A percentile compares a stretch with the other conserved stretches of the same genome.
phyloP scores from a whole-genome alignment of 2,888 invertebrate species.

The Acanthosepion lycidas region DNA sequence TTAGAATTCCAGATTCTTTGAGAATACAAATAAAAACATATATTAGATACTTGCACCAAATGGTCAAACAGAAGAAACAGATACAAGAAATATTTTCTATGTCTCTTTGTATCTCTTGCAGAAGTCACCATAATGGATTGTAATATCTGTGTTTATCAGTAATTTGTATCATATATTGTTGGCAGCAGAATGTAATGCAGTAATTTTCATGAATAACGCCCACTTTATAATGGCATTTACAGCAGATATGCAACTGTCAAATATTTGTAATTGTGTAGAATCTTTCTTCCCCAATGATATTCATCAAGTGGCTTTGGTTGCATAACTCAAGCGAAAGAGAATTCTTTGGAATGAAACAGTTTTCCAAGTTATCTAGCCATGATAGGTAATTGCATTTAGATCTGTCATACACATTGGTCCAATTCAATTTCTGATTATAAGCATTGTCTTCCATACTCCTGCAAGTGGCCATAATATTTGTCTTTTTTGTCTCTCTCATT shows the following conservation, averaged over 20 bases:
- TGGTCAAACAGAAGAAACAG: neutral
- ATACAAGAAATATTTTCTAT: neutral
- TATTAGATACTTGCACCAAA: neutral
- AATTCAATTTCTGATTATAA: neutral
- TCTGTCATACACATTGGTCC: neutral
- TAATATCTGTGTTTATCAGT: neutral
- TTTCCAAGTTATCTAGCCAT: neutral
- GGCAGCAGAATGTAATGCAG: neutral
- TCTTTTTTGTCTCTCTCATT: neutral
- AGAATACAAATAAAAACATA: neutral
- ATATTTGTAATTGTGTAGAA: neutral
- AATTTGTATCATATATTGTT: slow-evolving; percentile 33
- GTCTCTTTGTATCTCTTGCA: neutral
- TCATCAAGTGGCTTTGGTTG: neutral
- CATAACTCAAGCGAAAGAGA: neutral
- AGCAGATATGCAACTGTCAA: neutral
- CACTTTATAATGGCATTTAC: neutral
- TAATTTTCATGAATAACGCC: neutral
- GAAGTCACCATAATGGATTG: slow-evolving; percentile 3
- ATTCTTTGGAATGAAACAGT: slow-evolving; percentile 16
- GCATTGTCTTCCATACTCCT: neutral
- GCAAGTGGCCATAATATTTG: neutral
- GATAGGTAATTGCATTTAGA: neutral
- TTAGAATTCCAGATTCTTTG: neutral
- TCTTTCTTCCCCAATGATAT: neutral